Evolutionary conservation across 2,797 vertebrate genomes (phyloP), one percentile per base, ranked within the genome.

Genomic region (Sardinella longiceps): DNA sequence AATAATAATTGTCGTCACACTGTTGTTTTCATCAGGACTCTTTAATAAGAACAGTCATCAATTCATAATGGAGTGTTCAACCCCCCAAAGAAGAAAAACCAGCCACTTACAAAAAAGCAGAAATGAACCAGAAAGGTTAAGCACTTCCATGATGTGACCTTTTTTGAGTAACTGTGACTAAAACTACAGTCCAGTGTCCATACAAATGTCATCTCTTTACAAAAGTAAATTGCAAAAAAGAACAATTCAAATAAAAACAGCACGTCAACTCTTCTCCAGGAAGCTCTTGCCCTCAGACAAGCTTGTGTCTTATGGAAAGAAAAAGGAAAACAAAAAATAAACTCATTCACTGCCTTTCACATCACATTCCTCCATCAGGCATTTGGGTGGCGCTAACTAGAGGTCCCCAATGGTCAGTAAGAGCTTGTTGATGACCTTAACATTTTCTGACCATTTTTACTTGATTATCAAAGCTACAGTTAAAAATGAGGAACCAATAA

Each of bases 251-350:
- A 43, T 14, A 39, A 87, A 88, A 88, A 91, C 14, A 82, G 90
- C 88, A 92, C 90, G 90, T 87, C 89, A 90, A 89, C 45, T 48
- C 90, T 92, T 77, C 87, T 91, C 88, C 92, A 91, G 87, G 92
- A 93, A 91, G 92, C 92, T 94, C 92, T 91, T 93, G 90, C 92
- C 94, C 87, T 93, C 94, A 95, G 92, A 94, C 88, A 90, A 92
- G 87, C 87, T 92, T 90, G 91, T 93, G 92, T 89, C 86, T 86
- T 85, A 48, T 84, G 28, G 88, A 37, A 45, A 9, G 30, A 85
- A 81, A 3, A 46, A 18, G 12, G 15, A 77, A 37, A 63, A 6
- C 56, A 39, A 83, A 51, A 50, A 18, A 6, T 3, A 51, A 58
- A 37, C 18, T 80, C 81, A 46, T 51, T 45, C 20, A 70, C 56